Conservation (phyloP, 2,888 invertebrate genomes). For the Chymomyza amoena region DNA sequence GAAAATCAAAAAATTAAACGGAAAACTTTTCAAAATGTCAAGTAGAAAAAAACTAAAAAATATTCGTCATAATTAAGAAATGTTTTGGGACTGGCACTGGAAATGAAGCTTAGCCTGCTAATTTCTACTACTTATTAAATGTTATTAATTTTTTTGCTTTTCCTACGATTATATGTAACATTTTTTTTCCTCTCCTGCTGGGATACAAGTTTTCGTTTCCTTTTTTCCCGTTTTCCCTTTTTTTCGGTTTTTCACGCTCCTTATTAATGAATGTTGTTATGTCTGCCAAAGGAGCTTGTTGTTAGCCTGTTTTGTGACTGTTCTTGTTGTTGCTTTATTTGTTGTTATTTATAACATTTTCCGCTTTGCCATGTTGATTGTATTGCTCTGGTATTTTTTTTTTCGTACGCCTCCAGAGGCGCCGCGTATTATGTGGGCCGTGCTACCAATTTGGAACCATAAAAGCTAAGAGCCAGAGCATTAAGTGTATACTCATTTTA, state of each 20-base stretch:
- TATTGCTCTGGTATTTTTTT: constrained; percentile 28
- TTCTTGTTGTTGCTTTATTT: constrained; percentile 17
- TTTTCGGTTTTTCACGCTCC: constrained; percentile 28
- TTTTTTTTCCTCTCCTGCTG: constrained; percentile 55
- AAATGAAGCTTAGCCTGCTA: constrained; percentile 29
- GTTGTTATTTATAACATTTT: constrained; percentile 62
- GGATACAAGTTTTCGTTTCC: constrained; percentile 44
- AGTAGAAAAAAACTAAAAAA: neutral
- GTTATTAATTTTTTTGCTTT: constrained; percentile 63
- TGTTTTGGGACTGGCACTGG: neutral
- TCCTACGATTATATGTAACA: constrained; percentile 15
- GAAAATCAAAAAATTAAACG: neutral
- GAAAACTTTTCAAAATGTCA: neutral
- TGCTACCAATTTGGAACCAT: constrained; percentile 43
- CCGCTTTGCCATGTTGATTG: constrained; percentile 63
- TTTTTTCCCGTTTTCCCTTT: neutral
- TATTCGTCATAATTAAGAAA: neutral
- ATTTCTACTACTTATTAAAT: constrained; percentile 68
- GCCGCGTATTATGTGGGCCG: constrained; percentile 13
- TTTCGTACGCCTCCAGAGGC: constrained; percentile 16
- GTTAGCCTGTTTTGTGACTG: constrained; percentile 33
- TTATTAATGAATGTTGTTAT: constrained; percentile 65
- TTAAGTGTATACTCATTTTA: constrained; percentile 65
- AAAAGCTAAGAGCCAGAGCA: constrained; percentile 55
- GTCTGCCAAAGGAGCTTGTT: constrained; percentile 51